Evolutionary conservation across 2,797 vertebrate species (phyloP), one percentile per base, ranked within the genome.

Genomic region (Benthosema pterotum): DNA sequence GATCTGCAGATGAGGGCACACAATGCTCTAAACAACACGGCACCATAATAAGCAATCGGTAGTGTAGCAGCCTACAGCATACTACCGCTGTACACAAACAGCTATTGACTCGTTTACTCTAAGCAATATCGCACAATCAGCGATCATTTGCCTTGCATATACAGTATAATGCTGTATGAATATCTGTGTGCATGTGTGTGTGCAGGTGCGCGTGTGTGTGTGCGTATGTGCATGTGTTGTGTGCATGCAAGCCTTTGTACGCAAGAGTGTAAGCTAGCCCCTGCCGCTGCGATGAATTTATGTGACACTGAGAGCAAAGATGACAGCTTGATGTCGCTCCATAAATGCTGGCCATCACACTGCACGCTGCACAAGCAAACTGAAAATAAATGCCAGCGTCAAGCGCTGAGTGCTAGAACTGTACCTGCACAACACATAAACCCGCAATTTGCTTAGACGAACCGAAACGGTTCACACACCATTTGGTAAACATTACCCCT

Each of bases 81-180:
- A 68, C 69, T 57, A 75, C 48, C 60, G 60, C 60, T 46, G 18
- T 49, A 75, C 51, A 15, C 17, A 55, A 56, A 74, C 17, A 50
- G 75, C 69, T 3, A 82, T 73, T 73, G 70, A 69, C 15, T 16
- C 50, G 66, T 77, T 63, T 60, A 72, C 73, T 62, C 49, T 47
- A 13, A 25, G 55, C 60, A 51, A 73, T 72, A 79, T 66, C 5
- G 71, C 60, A 51, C 52, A 58, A 67, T 79, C 78, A 73, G 66
- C 32, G 5, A 9, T 38, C 11, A 38, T 38, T 38, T 38, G 32
- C 8, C 32, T 38, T 38, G 32, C 32, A 38, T 38, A 38, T 38
- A 32, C 11, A 38, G 32, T 38, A 38, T 38, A 11, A 32, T 32
- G 8, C 28, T 32, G 28, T 32, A 32, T 32, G 28, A 6, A 8